Base-by-base conservation (phyloP, 2,888 invertebrate species). In the Polyploca ridens region DNA sequence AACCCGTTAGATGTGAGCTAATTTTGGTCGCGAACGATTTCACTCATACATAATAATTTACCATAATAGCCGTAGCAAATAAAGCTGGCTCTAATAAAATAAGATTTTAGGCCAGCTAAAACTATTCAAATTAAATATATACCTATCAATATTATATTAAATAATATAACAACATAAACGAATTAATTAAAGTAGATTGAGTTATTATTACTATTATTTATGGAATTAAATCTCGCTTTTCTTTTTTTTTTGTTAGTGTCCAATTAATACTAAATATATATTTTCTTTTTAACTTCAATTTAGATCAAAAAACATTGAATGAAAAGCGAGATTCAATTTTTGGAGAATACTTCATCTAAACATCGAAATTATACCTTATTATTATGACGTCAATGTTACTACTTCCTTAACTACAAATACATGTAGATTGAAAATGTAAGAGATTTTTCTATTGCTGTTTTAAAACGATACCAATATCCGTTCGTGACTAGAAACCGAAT, bases 341-440 rank as follows among this genome's bases (percentile, higher is more conserved):
- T 19, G 3, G 54, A 19, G 19, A 54, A 54, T 19, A 10, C 10
- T 54, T 54, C n/a, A 54, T 10, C 54, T 54, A 54, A 8, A 54
- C 54, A 54, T 54, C 54, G 54, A 54, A 54, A 19, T 54, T 54
- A 54, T 54, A 54, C 19, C 54, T 19, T 54, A 54, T 54, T 54
- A 6, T 54, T 19, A n/a, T n/a, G 7, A 46, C 6, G 46, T 46
- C n/a, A 46, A 54, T 54, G 8, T 54, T 10, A 19, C 54, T 54
- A 54, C 54, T 54, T n/a, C 19, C 46, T 54, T 54, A 54, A 19
- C 49, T 54, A 54, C 1, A 54, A 54, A 54, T n/a, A 54, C 54
- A 19, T 54, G 8, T 6, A 19, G 19, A 54, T 16, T 49, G 54
- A n/a, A 19, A 16, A 10, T 54, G 54, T 54, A 19, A 19, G 19